Percentiles rank a stretch among this genome's conserved stretches.
Evolutionary conservation across 2,113 vertebrate species (phyloP).

Genomic region (Hystrix cristata): DNA sequence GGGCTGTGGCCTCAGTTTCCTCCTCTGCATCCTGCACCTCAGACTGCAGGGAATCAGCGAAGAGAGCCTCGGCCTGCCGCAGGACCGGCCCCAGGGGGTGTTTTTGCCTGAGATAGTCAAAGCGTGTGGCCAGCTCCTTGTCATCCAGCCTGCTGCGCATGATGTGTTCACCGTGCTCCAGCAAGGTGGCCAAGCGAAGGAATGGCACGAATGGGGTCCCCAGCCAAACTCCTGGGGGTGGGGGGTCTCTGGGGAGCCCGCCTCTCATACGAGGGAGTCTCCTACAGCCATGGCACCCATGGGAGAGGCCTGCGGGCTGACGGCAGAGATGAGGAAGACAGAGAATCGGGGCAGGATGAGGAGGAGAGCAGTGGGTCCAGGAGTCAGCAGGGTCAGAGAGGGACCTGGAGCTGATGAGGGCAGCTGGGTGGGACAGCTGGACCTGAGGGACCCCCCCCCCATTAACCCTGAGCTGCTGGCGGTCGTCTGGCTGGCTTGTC

Average conservation of each 20-base stretch:
- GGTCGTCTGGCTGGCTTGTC: conserved; percentile 92
- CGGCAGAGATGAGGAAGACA: conserved; percentile 76
- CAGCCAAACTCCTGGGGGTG: conserved; percentile 96
- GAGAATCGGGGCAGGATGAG: conserved; percentile 78
- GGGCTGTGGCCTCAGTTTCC: conserved; percentile 91
- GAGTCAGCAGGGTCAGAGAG: conserved; percentile 81
- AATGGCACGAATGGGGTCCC: conserved; percentile 98
- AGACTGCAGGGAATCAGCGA: conserved; percentile 95
- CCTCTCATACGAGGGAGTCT: conserved; percentile 58
- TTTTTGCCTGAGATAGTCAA: conserved; percentile 95
- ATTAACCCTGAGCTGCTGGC: conserved; percentile 92
- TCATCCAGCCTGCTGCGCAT: conserved; percentile 95
- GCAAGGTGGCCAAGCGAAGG: conserved; percentile 95
- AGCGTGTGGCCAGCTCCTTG: conserved; percentile 98
- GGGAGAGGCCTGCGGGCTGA: conserved; percentile 76
- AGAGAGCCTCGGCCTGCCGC: conserved; percentile 94
- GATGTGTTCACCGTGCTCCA: conserved; percentile 96
- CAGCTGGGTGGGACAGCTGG: conserved; percentile 79
- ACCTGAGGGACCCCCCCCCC: conserved; percentile 35
- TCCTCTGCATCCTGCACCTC: conserved; percentile 96
- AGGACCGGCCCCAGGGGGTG: conserved; percentile 94
- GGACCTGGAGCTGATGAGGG: conserved; percentile 80
- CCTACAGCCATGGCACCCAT: conserved; percentile 71
- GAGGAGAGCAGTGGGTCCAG: conserved; percentile 76
- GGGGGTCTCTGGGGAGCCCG: conserved; percentile 80